phyloP scores from a whole-genome alignment of 2,113 vertebrate species.

The Psettodes erumei region DNA sequence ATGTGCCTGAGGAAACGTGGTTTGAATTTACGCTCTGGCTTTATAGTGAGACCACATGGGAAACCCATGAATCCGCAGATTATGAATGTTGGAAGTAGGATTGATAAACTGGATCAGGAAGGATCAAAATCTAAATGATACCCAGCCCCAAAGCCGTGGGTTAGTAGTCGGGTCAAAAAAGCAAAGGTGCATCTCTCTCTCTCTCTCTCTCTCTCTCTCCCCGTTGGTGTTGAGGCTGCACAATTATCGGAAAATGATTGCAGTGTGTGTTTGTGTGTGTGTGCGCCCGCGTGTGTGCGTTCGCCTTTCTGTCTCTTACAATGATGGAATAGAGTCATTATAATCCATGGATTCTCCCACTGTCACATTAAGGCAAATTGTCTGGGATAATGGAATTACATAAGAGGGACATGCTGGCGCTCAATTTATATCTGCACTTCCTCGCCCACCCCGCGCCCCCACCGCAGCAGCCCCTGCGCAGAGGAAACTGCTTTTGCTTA shows the following conservation, averaged over 20 bases:
- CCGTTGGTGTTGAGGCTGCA: neutral
- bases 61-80: constrained; percentile 10
- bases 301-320: constrained; percentile 37
- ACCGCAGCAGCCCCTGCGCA: constrained; percentile 40
- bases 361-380: constrained; percentile 77
- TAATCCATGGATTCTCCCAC: constrained; percentile 73
- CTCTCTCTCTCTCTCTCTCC: neutral
- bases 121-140: constrained; percentile 1
- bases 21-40: constrained; percentile 4
- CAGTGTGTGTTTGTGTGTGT: constrained; percentile 30
- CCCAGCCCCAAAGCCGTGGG: neutral
- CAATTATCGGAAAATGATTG: constrained; percentile 55
- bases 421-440: constrained; percentile 64
- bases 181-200: constrained; percentile 4
- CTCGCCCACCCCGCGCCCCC: constrained; percentile 22
- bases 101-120: neutral
- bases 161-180: neutral
- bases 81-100: neutral
- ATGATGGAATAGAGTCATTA: constrained; percentile 71
- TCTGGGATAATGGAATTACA: constrained; percentile 79
- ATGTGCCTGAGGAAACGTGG: neutral
- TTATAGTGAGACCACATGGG: constrained; percentile 6
- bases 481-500: constrained; percentile 74
- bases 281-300: neutral
- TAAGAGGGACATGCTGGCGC: constrained; percentile 70